These are phyloP conservation scores for Trichechus manatus DNA, from an alignment of 2,113 vertebrate species.

Conservation along the genomic window DNA sequence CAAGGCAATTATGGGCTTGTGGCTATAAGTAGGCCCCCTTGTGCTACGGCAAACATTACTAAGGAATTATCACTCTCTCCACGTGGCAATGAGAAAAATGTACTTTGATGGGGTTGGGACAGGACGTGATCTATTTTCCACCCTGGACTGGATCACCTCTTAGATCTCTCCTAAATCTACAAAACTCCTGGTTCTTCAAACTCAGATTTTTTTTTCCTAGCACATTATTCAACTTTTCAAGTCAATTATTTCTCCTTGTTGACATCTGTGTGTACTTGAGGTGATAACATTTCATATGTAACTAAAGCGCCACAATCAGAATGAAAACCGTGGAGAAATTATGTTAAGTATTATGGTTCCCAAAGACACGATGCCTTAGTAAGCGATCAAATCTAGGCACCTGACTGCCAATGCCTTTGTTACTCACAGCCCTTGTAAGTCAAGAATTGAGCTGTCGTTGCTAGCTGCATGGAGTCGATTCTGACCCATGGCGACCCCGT, in stretches of 20 bases:
- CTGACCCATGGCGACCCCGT: too few relatives aligned
- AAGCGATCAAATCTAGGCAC: neutral
- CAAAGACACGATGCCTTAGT: neutral
- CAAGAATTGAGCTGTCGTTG: neutral
- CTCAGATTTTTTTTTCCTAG: neutral
- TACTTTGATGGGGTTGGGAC: neutral
- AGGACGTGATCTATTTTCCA: neutral
- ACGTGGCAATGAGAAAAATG: neutral
- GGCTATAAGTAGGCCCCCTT: neutral
- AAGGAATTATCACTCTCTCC: neutral
- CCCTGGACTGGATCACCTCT: neutral
- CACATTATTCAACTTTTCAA: slow-evolving; percentile 14
- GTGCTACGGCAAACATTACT: neutral
- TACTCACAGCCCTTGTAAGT: neutral
- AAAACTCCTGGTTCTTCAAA: neutral
- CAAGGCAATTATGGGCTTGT: neutral
- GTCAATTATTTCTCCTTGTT: slow-evolving; percentile 29
- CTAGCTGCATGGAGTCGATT: too few relatives aligned
- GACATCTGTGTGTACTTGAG: neutral
- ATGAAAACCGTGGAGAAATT: neutral
- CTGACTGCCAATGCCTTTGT: neutral
- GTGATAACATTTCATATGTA: neutral
- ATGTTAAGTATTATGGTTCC: neutral
- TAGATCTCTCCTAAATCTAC: neutral
- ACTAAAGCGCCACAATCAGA: neutral